Base-by-base conservation (phyloP, 1,140 invertebrate species). In the Drosophila suzukii region DNA sequence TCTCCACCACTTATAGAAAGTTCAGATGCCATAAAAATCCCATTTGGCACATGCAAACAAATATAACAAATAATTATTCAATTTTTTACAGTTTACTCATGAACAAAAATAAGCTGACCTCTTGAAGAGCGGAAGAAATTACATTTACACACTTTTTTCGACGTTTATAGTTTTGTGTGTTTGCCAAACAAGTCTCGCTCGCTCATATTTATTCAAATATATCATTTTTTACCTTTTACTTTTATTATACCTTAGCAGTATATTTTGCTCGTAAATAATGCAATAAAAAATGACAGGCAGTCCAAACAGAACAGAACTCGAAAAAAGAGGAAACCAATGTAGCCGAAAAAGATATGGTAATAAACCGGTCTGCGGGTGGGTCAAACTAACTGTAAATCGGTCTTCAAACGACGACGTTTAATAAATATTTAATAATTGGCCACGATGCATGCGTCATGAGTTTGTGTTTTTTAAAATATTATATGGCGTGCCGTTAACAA, bases 391-490 rank as follows among this genome's bases (percentile, higher is more conserved):
- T 65, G 78, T 78, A 78, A 78, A 50, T 56, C 46, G 51, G 41
- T 36, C 63, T 60, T 63, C 67, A 74, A 65, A 53, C 36, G 54
- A 71, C 57, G 50, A 58, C 44, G 62, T 57, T 81, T 66, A 75
- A 75, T 75, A 74, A 73, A 61, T 56, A 81, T 78, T 82, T 55
- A 57, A 63, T 65, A 78, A 55, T 57, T 78, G 53, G 49, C 47
- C 47, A 41, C 75, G 75, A 83, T 63, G 58, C 44, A 34, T 54
- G 49, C 7, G 1, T 36, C 10, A 39, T 63, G 34, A 46, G 8
- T 36, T 32, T 55, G 30, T 49, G 8, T 13, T 46, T 13, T 17
- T 49, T 50, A 49, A 38, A 46, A 58, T 49, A 46, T 59, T 47
- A 61, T 63, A 66, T 65, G 27, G 72, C 81, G 61, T 78, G 74